Percentiles rank a stretch among this genome's conserved stretches.
Evolutionary conservation across 2,797 vertebrate species (phyloP).

Genomic region (Tragopan temminckii): DNA sequence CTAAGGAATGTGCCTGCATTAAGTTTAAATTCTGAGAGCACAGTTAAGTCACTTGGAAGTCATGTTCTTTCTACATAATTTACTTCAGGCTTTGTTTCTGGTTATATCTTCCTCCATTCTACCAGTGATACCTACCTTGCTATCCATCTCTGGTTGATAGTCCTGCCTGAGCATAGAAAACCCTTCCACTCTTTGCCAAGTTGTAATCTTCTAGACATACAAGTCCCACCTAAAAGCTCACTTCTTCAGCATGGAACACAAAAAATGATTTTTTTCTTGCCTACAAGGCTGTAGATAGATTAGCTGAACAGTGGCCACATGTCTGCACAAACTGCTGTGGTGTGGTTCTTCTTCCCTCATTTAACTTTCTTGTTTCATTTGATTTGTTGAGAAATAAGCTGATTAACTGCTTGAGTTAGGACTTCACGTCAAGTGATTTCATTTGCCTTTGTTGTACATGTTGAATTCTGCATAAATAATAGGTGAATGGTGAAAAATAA

Average conservation of each 20-base stretch:
- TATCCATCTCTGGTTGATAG: neutral
- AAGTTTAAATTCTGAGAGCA: neutral
- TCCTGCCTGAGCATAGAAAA: neutral
- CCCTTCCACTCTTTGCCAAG: neutral
- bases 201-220: neutral
- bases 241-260: neutral
- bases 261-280: neutral
- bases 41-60: neutral
- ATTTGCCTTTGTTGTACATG: neutral
- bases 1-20: neutral
- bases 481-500: neutral
- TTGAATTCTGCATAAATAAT: neutral
- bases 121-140: neutral
- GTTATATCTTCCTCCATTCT: fast-evolving
- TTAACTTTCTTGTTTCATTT: neutral
- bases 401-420: neutral
- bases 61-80: neutral
- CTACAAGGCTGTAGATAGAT: neutral
- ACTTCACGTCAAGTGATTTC: neutral
- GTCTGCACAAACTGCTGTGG: neutral
- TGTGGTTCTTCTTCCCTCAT: neutral
- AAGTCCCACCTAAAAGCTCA: neutral
- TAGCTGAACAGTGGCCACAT: neutral
- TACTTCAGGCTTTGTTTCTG: neutral
- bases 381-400: neutral